Evolutionary conservation across 2,888 invertebrate genomes (phyloP), one percentile per base, ranked within the genome.

Genomic region (Leptinotarsa juncta): DNA sequence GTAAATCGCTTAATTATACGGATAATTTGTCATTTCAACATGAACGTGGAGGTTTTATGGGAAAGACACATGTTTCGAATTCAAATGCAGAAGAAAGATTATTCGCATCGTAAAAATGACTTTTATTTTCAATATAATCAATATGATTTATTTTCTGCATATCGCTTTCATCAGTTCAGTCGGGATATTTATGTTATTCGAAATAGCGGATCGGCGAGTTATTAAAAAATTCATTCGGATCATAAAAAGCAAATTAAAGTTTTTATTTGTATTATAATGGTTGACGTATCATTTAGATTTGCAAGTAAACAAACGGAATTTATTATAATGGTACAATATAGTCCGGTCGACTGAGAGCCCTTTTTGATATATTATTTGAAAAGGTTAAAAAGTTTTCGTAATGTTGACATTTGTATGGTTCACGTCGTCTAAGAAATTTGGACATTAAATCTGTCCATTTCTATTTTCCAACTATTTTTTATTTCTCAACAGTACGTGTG

Each of bases 1-100:
- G 70, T 70, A 70, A 70, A 70, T 70, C n/a, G 57, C 55, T 49
- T 71, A 71, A 71, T 71, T 71, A 67, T 53, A 42, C 48, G 53
- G 26, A 62, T 71, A 71, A 50, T 48, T 71, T 71, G 65, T 71
- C 49, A 62, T 48, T 23, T 48, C 49, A 65, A 70, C 60, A 62
- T 62, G 70, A 20, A 70, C 20, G 18, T 48, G 50, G 50, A 50
- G 18, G 42, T 62, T 62, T 62, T 62, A 62, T 62, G 42, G 42
- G 42, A 62, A 12, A 32, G 42, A 62, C 62, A 42, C 62, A 32
- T 62, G 42, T 62, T 62, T 32, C 10, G 7, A 42, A 32, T 62
- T n/a, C 16, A 42, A 62, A 62, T 42, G 32, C 3, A 16, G 4
- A 62, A n/a, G 32, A 62, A 62, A 32, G 5, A 62, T 32, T 26